Conservation (phyloP, 2,888 invertebrate species). For the Hypsopygia costalis region DNA sequence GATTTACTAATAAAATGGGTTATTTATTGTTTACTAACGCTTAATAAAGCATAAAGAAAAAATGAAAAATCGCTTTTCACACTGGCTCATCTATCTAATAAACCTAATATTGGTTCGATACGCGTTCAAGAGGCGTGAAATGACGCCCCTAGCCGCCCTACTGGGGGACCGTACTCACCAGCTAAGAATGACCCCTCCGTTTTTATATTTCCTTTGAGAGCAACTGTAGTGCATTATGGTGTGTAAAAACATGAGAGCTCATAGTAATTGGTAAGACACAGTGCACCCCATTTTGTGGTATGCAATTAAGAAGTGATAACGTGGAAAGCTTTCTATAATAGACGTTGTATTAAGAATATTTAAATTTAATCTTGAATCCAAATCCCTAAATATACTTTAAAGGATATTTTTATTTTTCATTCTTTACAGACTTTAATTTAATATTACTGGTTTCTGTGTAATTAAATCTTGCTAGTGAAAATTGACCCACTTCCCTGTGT, state of each 20-base stretch:
- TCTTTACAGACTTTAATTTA: too few relatives aligned
- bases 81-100: conserved; percentile 72
- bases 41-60: conserved; percentile 47
- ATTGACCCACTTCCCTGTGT: too few relatives aligned
- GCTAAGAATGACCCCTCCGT: conserved; percentile 40
- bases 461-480: too few relatives aligned
- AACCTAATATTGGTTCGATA: conserved; percentile 77
- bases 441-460: too few relatives aligned
- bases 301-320: conserved; percentile 51
- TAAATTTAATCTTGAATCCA: background rate
- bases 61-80: conserved; percentile 64
- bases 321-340: conserved; percentile 34
- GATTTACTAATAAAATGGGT: too few relatives aligned
- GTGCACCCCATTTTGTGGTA: conserved; percentile 29
- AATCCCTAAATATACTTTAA: too few relatives aligned
- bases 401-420: too few relatives aligned
- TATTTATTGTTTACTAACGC: conserved; percentile 21
- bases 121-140: conserved; percentile 76
- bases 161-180: conserved; percentile 38
- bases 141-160: conserved; percentile 48
- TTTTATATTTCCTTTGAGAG: conserved; percentile 31
- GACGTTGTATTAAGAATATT: background rate
- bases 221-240: conserved; percentile 14
- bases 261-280: conserved; percentile 21
- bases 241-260: conserved; percentile 17